A percentile compares a stretch with the other conserved stretches of the same genome.
phyloP scores from a whole-genome alignment of 2,888 invertebrate species.

The Melanchra persicariae region DNA sequence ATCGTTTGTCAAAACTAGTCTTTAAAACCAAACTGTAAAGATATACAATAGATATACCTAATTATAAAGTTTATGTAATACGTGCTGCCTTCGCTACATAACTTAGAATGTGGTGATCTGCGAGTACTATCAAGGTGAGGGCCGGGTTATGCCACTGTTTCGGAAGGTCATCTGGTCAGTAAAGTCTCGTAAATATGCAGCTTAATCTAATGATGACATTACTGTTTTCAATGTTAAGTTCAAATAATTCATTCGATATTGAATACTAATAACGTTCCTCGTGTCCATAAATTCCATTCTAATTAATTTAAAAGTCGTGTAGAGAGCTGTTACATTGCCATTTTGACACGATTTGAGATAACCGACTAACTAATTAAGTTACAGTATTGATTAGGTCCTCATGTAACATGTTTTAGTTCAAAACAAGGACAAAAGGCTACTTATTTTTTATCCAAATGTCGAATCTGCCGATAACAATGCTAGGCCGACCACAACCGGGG shows the following conservation, averaged over 20 bases:
- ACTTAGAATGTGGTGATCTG: slow-evolving; percentile 4
- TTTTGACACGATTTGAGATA: background rate
- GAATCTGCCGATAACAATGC: background rate
- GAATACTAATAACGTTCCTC: background rate
- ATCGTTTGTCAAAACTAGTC: slow-evolving; percentile 16
- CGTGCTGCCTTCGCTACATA: slow-evolving; percentile 1
- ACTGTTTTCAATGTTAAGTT: slow-evolving; percentile 16
- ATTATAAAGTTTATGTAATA: slow-evolving; percentile 12
- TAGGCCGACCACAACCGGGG: background rate
- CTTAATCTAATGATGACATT: background rate
- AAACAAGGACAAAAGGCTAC: background rate
- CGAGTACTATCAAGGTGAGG: slow-evolving; percentile 32
- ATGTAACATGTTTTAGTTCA: background rate
- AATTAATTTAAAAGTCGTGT: background rate
- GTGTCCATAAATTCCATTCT: background rate
- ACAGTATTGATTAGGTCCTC: background rate
- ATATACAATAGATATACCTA: background rate
- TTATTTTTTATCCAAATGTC: background rate
- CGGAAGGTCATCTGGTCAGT: slow-evolving; percentile 1
- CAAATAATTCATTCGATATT: slow-evolving; percentile 4
- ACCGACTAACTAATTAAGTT: too few species aligned
- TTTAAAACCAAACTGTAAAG: slow-evolving; percentile 5
- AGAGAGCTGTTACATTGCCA: too few species aligned
- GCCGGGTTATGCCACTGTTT: slow-evolving; percentile 23
- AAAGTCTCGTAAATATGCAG: slow-evolving; percentile 1